Conservation (phyloP, 2,797 vertebrate genomes). For the Masticophis lateralis region DNA sequence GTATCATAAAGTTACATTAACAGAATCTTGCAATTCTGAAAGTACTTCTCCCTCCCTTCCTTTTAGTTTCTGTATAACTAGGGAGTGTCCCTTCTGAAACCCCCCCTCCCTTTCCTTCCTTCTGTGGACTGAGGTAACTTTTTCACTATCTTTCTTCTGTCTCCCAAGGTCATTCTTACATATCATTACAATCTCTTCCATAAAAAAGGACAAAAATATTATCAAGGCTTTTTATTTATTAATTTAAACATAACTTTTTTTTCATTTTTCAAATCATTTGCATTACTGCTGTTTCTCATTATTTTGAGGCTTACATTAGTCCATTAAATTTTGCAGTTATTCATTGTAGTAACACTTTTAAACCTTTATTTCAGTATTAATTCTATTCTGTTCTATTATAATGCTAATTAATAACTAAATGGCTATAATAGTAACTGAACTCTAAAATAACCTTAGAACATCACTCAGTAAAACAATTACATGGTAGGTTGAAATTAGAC, state of each 20-base stretch:
- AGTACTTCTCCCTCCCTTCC: neutral
- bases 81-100: neutral
- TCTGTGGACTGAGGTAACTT: neutral
- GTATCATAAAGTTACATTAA: neutral
- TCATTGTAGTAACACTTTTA: conserved; percentile 15
- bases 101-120: neutral
- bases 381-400: conserved; percentile 14
- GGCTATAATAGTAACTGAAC: conserved; percentile 19
- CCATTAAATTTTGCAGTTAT: conserved; percentile 14
- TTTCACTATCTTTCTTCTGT: neutral
- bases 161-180: neutral
- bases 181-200: neutral
- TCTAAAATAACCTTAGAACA: conserved; percentile 15
- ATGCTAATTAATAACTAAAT: conserved; percentile 33
- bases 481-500: neutral
- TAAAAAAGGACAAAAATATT: neutral
- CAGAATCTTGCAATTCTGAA: neutral
- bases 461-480: conserved; percentile 25
- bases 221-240: neutral
- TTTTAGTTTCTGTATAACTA: neutral
- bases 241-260: neutral
- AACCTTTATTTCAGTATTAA: conserved; percentile 23
- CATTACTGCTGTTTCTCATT: neutral
- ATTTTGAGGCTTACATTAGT: neutral
- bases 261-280: neutral